Percentiles rank a stretch among this genome's conserved stretches.
Conservation (phyloP, 2,888 invertebrate species). For the Salticus scenicus region DNA sequence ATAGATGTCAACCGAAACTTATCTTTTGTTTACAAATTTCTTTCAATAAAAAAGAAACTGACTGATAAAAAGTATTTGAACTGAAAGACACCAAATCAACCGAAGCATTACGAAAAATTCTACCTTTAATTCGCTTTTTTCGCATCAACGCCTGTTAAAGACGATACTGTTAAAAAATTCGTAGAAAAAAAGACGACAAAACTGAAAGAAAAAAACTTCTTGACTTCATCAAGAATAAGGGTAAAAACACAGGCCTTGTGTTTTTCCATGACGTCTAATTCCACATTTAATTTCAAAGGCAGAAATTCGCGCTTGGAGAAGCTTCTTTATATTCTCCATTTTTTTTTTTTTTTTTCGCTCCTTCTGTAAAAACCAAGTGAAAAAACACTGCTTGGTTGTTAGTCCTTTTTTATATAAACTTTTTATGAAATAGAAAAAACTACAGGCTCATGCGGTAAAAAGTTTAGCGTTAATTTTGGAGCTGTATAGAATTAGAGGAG, state of each 20-base stretch:
- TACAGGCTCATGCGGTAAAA: constrained; percentile 20
- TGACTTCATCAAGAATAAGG: constrained; percentile 32
- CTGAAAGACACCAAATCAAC: constrained; percentile 21
- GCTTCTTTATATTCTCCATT: constrained; percentile 15
- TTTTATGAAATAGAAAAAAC: constrained; percentile 23
- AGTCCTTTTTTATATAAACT: constrained; percentile 30
- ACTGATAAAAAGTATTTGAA: neutral
- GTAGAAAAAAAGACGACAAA: neutral
- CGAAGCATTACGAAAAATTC: neutral
- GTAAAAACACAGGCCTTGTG: constrained; percentile 50
- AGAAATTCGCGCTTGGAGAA: constrained; percentile 33
- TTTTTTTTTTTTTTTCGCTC: constrained; percentile 24
- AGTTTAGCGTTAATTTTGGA: constrained; percentile 50
- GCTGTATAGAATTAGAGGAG: constrained; percentile 34
- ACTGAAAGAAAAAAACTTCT: neutral
- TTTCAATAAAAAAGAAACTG: neutral
- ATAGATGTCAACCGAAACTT: neutral
- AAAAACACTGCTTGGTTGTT: constrained; percentile 37
- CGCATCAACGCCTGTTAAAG: constrained; percentile 37
- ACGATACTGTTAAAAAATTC: neutral
- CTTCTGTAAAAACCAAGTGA: constrained; percentile 17
- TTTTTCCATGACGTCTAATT: constrained; percentile 46
- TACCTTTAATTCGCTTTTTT: constrained; percentile 42
- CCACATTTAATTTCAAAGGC: constrained; percentile 50
- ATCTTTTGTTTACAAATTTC: neutral